A percentile compares a stretch with the other conserved stretches of the same genome.
Conservation (phyloP, 2,888 invertebrate species). For the Imbricaverruca yamaguchii region DNA sequence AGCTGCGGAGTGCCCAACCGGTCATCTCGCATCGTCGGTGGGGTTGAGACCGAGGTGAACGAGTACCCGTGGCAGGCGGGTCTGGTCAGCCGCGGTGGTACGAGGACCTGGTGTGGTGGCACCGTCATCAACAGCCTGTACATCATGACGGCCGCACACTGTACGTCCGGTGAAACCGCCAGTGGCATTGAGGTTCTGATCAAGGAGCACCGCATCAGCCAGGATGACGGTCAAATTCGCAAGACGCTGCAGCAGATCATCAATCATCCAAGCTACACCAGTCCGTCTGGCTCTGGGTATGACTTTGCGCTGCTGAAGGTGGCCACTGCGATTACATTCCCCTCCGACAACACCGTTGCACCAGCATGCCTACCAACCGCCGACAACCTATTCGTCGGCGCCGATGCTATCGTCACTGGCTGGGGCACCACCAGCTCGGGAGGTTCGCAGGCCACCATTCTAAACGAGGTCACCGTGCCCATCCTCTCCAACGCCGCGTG, state of each 20-base stretch:
- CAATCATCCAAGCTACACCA: not conserved
- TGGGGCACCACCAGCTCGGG: too few relatives aligned
- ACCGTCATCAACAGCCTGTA: not conserved
- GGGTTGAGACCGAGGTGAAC: not conserved
- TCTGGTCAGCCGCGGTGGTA: not conserved
- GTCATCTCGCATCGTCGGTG: not conserved
- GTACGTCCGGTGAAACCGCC: not conserved
- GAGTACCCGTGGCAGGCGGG: not conserved
- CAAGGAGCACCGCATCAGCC: not conserved
- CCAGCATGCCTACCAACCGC: too few relatives aligned
- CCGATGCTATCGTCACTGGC: too few relatives aligned
- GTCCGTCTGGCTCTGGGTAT: not conserved
- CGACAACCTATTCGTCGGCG: too few relatives aligned
- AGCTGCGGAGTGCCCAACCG: not conserved
- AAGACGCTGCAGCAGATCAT: not conserved
- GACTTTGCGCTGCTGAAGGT: slow-evolving; percentile 24
- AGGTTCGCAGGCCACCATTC: too few relatives aligned
- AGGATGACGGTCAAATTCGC: not conserved
- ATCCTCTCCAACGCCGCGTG: too few relatives aligned
- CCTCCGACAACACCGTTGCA: not conserved
- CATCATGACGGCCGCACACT: not conserved
- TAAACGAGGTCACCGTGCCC: too few relatives aligned
- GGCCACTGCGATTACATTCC: slow-evolving; percentile 11
- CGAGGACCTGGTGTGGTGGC: not conserved
- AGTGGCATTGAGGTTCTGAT: not conserved